phyloP scores from a whole-genome alignment of 2,888 invertebrate genomes.

The Agrochola lychnidis region DNA sequence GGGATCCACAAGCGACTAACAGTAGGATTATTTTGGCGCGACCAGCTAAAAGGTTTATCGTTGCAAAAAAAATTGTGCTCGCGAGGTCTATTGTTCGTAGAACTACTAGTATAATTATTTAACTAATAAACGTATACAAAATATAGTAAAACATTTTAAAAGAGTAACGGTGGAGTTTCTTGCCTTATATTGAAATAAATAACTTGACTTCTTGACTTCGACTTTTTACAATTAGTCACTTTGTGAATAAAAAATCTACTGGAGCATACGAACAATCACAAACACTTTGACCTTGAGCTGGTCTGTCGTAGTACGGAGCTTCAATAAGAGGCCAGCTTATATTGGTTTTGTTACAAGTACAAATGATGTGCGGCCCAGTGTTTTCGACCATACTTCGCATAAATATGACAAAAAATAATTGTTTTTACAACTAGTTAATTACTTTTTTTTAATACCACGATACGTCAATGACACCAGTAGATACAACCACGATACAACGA shows the following conservation, averaged over 20 bases:
- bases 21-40: no score
- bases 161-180: no score
- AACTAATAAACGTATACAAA: no score
- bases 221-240: no score
- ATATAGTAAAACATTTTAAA: no score
- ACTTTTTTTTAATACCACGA: constrained; percentile 23
- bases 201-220: no score
- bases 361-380: background rate
- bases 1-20: no score
- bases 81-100: no score
- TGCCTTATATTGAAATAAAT: no score
- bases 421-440: constrained; percentile 17
- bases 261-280: background rate
- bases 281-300: background rate
- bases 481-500: constrained; percentile 23
- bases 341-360: background rate
- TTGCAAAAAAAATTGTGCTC: no score
- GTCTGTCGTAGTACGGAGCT: background rate
- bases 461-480: constrained; percentile 36
- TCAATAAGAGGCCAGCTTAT: background rate
- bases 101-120: no score
- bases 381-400: background rate
- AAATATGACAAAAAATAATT: constrained; percentile 1
- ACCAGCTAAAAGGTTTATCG: no score
- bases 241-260: background rate